Evolutionary conservation across 2,888 invertebrate genomes (phyloP).

Genomic region (Gisinianus flammeolus): DNA sequence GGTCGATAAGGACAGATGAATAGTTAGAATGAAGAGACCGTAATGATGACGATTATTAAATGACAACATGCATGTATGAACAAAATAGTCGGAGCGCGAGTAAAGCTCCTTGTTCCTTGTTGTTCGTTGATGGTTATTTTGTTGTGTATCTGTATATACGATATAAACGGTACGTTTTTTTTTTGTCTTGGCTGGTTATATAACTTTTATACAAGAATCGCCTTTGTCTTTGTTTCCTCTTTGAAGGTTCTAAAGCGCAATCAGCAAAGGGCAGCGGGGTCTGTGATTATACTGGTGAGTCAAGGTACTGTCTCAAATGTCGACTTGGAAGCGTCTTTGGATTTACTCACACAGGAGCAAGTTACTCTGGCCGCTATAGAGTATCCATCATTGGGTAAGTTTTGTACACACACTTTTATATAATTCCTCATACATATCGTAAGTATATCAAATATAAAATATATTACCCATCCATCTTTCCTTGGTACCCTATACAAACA

Average conservation of each 20-base stretch:
- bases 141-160: no score
- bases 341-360: slow-evolving; percentile 56
- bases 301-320: slow-evolving; percentile 58
- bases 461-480: no score
- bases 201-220: no score
- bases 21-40: slow-evolving; percentile 2
- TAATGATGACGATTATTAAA: slow-evolving; percentile 35
- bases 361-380: slow-evolving; percentile 58
- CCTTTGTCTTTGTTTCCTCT: background rate
- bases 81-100: background rate
- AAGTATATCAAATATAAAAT: no score
- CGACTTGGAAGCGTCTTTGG: slow-evolving; percentile 58
- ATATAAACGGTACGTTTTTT: background rate
- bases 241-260: slow-evolving; percentile 56
- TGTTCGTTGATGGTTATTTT: no score
- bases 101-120: background rate
- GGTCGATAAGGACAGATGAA: slow-evolving; percentile 23
- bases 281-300: slow-evolving; percentile 59
- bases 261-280: slow-evolving; percentile 58
- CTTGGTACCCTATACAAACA: no score
- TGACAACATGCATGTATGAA: slow-evolving; percentile 13
- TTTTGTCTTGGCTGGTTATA: background rate
- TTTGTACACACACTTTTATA: no score
- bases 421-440: no score
- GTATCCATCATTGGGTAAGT: slow-evolving; percentile 59